Percentiles rank a stretch among this genome's conserved stretches.
Evolutionary conservation across 1,140 invertebrate genomes (phyloP).

Genomic region (Drosophila nannoptera): DNA sequence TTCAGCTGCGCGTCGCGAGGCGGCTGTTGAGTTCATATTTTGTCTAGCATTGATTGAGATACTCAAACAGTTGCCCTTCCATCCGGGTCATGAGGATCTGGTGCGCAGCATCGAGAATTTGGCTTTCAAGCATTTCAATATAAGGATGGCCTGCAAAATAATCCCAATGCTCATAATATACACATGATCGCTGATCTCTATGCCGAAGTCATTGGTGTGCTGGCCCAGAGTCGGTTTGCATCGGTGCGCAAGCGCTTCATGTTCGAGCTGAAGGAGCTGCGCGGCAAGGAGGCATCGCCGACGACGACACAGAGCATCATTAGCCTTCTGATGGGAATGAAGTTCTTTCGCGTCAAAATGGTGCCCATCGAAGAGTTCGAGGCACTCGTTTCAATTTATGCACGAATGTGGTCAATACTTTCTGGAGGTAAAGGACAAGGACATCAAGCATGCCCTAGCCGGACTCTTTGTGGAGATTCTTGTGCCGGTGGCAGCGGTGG

Average conservation of each 20-base stretch:
- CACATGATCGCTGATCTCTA: slow-evolving; percentile 96
- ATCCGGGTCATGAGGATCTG: slow-evolving; percentile 98
- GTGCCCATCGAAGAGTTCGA: slow-evolving; percentile 99
- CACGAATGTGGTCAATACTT: slow-evolving; percentile 99
- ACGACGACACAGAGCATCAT: slow-evolving; percentile 97
- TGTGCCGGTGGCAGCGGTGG: slow-evolving; percentile 97
- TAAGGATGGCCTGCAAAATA: slow-evolving; percentile 94
- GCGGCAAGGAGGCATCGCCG: slow-evolving; percentile 91
- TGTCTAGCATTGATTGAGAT: slow-evolving; percentile 98
- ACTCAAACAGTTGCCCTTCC: slow-evolving; percentile 95
- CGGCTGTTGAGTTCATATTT: slow-evolving; percentile 98
- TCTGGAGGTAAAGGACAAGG: slow-evolving; percentile 98
- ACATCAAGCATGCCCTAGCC: slow-evolving; percentile 98
- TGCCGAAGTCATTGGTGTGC: slow-evolving; percentile 98
- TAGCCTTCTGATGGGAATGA: slow-evolving; percentile 99
- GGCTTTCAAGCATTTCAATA: slow-evolving; percentile 99
- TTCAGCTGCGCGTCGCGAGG: slow-evolving; percentile 90
- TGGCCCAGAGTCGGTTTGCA: slow-evolving; percentile 96
- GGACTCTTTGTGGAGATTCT: slow-evolving; percentile 99
- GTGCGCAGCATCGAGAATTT: slow-evolving; percentile 97
- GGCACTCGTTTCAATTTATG: slow-evolving; percentile 98
- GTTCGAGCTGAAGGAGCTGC: slow-evolving; percentile 93
- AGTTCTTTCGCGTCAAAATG: slow-evolving; percentile 97
- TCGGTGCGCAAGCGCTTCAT: slow-evolving; percentile 96
- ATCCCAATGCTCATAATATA: slow-evolving; percentile 89